phyloP scores from a whole-genome alignment of 2,888 invertebrate species.

The Exephanes ischioxanthus region DNA sequence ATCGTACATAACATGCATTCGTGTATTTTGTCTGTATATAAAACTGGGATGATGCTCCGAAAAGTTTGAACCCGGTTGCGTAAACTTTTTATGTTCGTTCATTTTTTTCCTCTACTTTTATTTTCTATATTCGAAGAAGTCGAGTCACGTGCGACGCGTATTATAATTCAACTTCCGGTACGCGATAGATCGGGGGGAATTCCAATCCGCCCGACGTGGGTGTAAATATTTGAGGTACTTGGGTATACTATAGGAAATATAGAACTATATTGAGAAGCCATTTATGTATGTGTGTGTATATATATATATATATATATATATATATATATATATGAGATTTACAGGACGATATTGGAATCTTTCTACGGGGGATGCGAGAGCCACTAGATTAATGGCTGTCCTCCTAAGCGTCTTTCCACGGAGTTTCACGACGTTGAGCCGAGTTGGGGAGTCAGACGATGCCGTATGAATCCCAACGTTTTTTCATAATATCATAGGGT shows the following conservation, averaged over 20 bases:
- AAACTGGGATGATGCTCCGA: conserved; percentile 9
- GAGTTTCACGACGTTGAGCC: conserved; percentile 24
- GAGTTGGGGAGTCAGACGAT: conserved; percentile 27
- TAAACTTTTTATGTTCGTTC: neutral
- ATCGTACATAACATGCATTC: conserved; percentile 8
- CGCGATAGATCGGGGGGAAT: conserved; percentile 55
- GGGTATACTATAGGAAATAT: conserved; percentile 24
- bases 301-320: neutral
- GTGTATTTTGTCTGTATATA: neutral
- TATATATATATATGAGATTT: conserved; percentile 9
- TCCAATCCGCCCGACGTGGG: conserved; percentile 40
- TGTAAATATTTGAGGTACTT: conserved; percentile 58
- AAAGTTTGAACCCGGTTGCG: neutral
- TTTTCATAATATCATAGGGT: neutral
- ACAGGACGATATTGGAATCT: conserved; percentile 79
- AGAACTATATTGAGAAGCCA: conserved; percentile 35
- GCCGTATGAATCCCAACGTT: neutral
- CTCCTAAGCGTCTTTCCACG: conserved; percentile 65
- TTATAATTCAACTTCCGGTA: conserved; percentile 66
- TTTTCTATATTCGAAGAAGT: conserved; percentile 1
- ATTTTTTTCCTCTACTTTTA: neutral
- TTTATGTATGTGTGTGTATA: neutral
- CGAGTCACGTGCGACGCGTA: conserved; percentile 45
- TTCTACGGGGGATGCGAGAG: conserved; percentile 62
- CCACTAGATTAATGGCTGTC: conserved; percentile 80